phyloP scores from a whole-genome alignment of 2,888 invertebrate species.

The Neoscelio sp. region DNA sequence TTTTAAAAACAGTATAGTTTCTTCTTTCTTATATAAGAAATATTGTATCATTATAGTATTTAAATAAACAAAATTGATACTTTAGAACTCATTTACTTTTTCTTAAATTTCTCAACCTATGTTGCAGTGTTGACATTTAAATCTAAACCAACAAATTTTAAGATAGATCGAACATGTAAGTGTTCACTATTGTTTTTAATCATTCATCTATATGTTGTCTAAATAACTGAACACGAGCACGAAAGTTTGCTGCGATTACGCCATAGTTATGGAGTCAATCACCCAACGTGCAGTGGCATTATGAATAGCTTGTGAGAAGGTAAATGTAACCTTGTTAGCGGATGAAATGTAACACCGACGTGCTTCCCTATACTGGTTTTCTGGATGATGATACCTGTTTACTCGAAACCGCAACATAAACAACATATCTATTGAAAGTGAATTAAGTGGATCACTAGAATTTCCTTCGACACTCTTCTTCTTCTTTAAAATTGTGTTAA shows the following conservation, averaged over 20 bases:
- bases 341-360: conserved; percentile 45
- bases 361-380: conserved; percentile 37
- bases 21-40: no score
- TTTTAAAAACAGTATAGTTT: no score
- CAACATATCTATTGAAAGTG: conserved; percentile 6
- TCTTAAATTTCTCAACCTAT: no score
- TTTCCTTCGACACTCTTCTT: background rate
- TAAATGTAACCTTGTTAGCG: conserved; percentile 49
- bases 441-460: conserved; percentile 1
- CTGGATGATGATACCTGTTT: conserved; percentile 30
- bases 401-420: conserved; percentile 35
- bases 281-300: conserved; percentile 18
- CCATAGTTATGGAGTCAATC: conserved; percentile 21
- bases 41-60: no score
- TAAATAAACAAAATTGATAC: no score
- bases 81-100: no score
- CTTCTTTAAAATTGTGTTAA: no score
- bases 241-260: background rate
- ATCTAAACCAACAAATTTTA: no score
- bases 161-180: no score
- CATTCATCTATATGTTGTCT: no score
- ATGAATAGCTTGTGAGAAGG: conserved; percentile 33
- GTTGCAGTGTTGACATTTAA: no score
- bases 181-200: background rate
- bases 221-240: no score